Percentiles rank a stretch among this genome's conserved stretches.
phyloP scores from a whole-genome alignment of 2,113 vertebrate genomes.

The Electrona antarctica region DNA sequence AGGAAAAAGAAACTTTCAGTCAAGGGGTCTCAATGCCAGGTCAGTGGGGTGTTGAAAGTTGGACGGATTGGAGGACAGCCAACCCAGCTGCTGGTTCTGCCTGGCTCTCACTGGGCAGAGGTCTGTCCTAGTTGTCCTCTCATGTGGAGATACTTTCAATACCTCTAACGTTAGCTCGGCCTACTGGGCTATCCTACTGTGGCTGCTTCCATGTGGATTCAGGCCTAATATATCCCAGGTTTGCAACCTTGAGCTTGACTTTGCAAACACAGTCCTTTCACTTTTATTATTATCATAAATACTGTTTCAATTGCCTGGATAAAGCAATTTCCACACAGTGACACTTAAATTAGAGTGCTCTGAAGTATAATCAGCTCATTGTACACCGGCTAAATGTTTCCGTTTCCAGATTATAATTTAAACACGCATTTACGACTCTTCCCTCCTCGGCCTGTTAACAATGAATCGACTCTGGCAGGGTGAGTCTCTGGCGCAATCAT shows the following conservation, averaged over 20 bases:
- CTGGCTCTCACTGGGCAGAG: conserved; percentile 36
- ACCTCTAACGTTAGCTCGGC: background rate
- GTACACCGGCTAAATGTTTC: conserved; percentile 32
- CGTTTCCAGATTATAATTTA: conserved; percentile 38
- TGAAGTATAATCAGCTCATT: conserved; percentile 37
- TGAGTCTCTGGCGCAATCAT: conserved; percentile 43
- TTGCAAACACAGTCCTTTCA: background rate
- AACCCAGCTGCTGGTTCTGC: conserved; percentile 59
- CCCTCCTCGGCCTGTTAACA: conserved; percentile 13
- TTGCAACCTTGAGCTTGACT: background rate
- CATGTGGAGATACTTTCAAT: conserved; percentile 6
- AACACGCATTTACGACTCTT: conserved; percentile 20
- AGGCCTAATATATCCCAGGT: background rate
- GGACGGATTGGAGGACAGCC: conserved; percentile 54
- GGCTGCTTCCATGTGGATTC: background rate
- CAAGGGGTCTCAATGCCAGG: conserved; percentile 42
- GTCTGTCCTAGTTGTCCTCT: conserved; percentile 34
- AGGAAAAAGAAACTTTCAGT: conserved; percentile 42
- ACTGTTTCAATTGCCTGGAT: conserved; percentile 9
- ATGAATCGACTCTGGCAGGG: conserved; percentile 24
- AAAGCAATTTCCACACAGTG: conserved; percentile 18
- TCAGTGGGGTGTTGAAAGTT: conserved; percentile 51
- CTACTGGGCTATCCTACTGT: background rate
- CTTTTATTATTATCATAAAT: background rate
- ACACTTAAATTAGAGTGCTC: conserved; percentile 24